Base-by-base conservation (phyloP, 2,888 invertebrate species). In the Andrena minutula region DNA sequence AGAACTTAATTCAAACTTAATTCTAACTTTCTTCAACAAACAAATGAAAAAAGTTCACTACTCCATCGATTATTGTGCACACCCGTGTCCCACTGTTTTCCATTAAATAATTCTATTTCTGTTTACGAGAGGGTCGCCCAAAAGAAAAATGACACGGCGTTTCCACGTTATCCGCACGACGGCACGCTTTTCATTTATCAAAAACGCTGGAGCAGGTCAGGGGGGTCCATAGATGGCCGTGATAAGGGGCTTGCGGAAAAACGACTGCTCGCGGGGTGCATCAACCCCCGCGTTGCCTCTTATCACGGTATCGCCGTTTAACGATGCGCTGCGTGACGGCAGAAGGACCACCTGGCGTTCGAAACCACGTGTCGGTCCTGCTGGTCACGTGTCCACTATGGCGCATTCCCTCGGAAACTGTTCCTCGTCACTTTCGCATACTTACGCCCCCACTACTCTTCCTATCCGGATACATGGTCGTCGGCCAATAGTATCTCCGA, bases 321-420 rank as follows among this genome's bases (percentile, higher is more conserved):
- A 89, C 88, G 89, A 89, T 58, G 83, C 74, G 88, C 72, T 90
- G 90, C 91, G 88, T 91, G 90, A 89, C 91, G 83, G 77, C 81
- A 51, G 82, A 65, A 86, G 83, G 90, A 86, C 91, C 91, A 91
- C 91, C 91, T 91, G 91, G 91, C 86, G 90, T 84, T 84, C 63
- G 53, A 58, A 86, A 89, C 90, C 91, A 91, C 92, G 92, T 90
- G 92, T 91, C 91, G 81, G 88, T 84, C 82, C 83, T 88, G 87
- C 86, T 86, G 91, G 92, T 91, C 92, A 91, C 92, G 92, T 92
- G 92, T 90, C 91, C 88, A 82, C 84, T 86, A 88, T 90, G 86
- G 75, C 66, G 82, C 86, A 89, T 89, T 89, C 89, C 86, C 91
- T 85, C 84, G 88, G 90, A 90, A 88, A 83, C 75, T 66, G 66